Evolutionary conservation across 2,797 vertebrate genomes (phyloP).

Genomic region (Sebastiscus tertius): DNA sequence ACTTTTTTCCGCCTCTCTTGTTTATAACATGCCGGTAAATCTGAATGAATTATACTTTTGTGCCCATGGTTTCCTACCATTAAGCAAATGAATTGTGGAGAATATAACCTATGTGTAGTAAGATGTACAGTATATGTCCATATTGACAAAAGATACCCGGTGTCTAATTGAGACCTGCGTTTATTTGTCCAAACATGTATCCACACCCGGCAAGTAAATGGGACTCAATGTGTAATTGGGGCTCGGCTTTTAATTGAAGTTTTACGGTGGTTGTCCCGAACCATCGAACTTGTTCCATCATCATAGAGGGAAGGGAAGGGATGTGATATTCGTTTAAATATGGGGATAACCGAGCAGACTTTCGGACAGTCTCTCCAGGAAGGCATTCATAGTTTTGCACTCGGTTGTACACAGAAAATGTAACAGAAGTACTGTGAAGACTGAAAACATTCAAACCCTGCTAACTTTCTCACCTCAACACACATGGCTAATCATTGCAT

Average conservation of each 20-base stretch:
- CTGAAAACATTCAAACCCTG: background rate
- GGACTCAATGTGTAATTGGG: background rate
- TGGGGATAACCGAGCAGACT: background rate
- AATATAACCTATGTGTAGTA: no score
- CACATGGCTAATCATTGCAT: background rate
- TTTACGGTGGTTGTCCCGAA: background rate
- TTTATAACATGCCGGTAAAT: no score
- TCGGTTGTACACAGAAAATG: background rate
- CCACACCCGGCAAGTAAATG: background rate
- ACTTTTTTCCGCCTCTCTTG: no score
- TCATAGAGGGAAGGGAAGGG: background rate
- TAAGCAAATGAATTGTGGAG: rapidly evolving
- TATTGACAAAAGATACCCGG: background rate
- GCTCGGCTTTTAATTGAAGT: background rate
- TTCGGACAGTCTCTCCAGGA: background rate
- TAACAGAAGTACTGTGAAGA: background rate
- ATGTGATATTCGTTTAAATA: background rate
- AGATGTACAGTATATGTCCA: background rate
- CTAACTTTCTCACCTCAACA: background rate
- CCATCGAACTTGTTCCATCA: background rate
- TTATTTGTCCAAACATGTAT: background rate
- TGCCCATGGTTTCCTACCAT: no score
- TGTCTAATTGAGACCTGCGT: background rate
- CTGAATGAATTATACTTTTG: no score
- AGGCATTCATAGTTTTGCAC: background rate